phyloP scores from a whole-genome alignment of 2,888 invertebrate species.

The Orthonevra nobilis region DNA sequence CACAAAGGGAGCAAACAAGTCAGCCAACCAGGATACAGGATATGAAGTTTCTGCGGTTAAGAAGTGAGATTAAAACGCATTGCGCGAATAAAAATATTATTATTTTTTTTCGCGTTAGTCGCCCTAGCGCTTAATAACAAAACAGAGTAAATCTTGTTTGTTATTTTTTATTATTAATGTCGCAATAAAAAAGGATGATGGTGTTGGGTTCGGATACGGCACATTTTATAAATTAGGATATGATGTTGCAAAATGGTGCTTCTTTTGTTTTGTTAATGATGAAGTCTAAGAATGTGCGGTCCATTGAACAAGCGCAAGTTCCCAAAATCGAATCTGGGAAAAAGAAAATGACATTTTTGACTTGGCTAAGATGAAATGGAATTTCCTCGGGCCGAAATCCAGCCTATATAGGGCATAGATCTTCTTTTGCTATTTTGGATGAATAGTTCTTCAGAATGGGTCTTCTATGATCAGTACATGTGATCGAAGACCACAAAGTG shows the following conservation, averaged over 20 bases:
- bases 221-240: conserved; percentile 45
- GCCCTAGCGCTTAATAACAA: conserved; percentile 31
- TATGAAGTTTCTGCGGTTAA: conserved; percentile 57
- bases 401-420: no score
- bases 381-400: no score
- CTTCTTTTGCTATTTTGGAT: no score
- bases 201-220: background rate
- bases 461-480: no score
- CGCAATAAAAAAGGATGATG: conserved; percentile 26
- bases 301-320: no score
- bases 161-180: no score
- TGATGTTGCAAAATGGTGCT: conserved; percentile 40
- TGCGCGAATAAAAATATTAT: conserved; percentile 45
- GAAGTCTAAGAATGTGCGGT: no score
- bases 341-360: no score
- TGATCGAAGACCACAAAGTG: no score
- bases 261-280: conserved; percentile 17
- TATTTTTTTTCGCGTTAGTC: conserved; percentile 38
- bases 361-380: no score
- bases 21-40: conserved; percentile 68
- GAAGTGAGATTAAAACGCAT: conserved; percentile 52
- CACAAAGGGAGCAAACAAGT: conserved; percentile 38
- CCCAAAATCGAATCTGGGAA: no score
- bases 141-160: conserved; percentile 5
- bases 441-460: no score